Conservation (phyloP, 2,888 invertebrate genomes). For the Cloeon dipterum region DNA sequence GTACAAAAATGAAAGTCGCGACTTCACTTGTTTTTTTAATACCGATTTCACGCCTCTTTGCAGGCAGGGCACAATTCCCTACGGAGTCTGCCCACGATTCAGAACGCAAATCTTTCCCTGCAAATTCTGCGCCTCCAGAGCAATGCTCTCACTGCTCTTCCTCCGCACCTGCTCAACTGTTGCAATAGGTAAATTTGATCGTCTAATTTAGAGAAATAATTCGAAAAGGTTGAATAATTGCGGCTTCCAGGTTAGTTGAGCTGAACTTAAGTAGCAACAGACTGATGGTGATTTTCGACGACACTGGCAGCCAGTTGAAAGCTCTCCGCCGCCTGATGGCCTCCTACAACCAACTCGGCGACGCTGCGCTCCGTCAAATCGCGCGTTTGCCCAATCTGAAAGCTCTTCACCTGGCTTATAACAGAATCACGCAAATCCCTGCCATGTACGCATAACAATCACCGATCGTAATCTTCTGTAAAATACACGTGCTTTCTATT, state of each 20-base stretch:
- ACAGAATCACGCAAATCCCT: slow-evolving; percentile 46
- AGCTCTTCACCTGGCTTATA: slow-evolving; percentile 55
- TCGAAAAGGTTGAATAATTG: slow-evolving; percentile 25
- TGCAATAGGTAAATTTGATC: slow-evolving; percentile 19
- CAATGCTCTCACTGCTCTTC: slow-evolving; percentile 48
- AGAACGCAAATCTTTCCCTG: slow-evolving; percentile 39
- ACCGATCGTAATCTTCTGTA: too few species aligned
- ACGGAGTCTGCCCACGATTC: slow-evolving; percentile 39
- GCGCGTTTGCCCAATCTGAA: slow-evolving; percentile 38
- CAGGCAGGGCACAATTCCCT: slow-evolving; percentile 39
- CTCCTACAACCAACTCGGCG: background rate
- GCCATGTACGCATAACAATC: too few species aligned
- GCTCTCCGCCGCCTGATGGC: background rate
- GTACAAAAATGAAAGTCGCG: slow-evolving; percentile 12
- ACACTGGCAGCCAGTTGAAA: slow-evolving; percentile 13
- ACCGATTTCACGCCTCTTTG: too few species aligned
- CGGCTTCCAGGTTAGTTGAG: too few species aligned
- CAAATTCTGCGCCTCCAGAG: slow-evolving; percentile 44
- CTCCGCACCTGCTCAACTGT: slow-evolving; percentile 47
- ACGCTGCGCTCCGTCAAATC: slow-evolving; percentile 34
- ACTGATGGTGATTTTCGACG: slow-evolving; percentile 12
- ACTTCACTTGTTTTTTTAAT: background rate
- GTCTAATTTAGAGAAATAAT: slow-evolving; percentile 1
- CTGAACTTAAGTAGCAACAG: slow-evolving; percentile 59
- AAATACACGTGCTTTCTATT: background rate